Base-by-base conservation (phyloP, 2,797 vertebrate genomes). In the Lacerta agilis region DNA sequence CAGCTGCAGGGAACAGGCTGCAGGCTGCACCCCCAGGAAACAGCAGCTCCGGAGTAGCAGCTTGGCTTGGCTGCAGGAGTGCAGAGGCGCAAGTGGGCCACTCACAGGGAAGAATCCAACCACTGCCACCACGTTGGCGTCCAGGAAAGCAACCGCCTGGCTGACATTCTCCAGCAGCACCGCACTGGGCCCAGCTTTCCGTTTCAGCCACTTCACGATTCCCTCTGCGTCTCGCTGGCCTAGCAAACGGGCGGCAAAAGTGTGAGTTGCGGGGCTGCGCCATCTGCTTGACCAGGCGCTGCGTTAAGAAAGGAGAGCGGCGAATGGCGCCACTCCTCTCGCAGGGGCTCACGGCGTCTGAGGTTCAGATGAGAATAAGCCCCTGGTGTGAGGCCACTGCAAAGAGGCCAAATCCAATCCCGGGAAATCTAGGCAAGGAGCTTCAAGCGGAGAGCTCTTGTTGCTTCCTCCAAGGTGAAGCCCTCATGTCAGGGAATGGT, bases 101-200 rank as follows among this genome's bases (percentile, higher is more conserved):
- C 91, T 88, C 95, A 98, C 98, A 91, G 97, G 94, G 92, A 99
- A 99, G 96, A 99, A 99, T 79, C 98, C 99, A 0, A 99, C 43
- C 0, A 97, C 97, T 1, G 97, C 92, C 69, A 98, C 10, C 0
- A 97, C 96, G 73, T 96, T 92, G 55, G 96, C 73, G 0, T 72
- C 43, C 8, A 98, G 81, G 66, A 99, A 97, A 29, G 95, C 83
- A 0, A 95, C 90, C 0, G 94, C 93, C 0, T 93, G 82, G 4
- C 85, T 90, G 0, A 91, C 80, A 0, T 97, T 96, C 66, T 96
- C 93, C 18, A 99, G 96, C 45, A 85, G 82, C 0, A 49, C 61
- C n/a, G 97, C 93, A 0, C 97, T 96, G 3, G 98, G 95, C 0
- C 97, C 96, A 0, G 95, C 61, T 2, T 95, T 97, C 1, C 98